phyloP scores from a whole-genome alignment of 2,113 vertebrate species.

The Megaptera novaeangliae region DNA sequence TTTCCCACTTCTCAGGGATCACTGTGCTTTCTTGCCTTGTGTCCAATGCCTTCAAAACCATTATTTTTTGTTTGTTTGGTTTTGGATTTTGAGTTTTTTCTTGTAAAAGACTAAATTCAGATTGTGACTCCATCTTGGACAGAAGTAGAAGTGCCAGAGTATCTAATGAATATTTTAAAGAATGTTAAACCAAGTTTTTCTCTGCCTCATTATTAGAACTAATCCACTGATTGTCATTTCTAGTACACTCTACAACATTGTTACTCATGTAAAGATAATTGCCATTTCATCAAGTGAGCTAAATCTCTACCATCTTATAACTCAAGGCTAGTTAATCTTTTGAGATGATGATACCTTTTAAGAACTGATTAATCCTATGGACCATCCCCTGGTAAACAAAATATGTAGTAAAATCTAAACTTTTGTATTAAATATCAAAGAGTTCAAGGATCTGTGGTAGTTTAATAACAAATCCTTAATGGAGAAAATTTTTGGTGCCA shows the following conservation, averaged over 20 bases:
- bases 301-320: background rate
- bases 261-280: background rate
- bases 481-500: background rate
- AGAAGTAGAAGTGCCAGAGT: background rate
- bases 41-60: background rate
- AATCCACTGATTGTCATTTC: background rate
- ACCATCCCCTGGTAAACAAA: background rate
- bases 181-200: background rate
- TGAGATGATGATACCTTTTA: background rate
- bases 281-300: background rate
- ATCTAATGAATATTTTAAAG: constrained; percentile 18
- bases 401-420: background rate
- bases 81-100: background rate
- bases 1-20: background rate
- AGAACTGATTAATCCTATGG: background rate
- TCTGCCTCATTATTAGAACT: background rate
- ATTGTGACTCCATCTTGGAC: background rate
- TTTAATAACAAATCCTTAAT: background rate
- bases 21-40: background rate
- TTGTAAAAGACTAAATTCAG: background rate
- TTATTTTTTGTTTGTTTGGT: background rate
- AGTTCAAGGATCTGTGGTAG: background rate
- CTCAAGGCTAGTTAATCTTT: background rate
- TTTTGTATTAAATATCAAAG: background rate
- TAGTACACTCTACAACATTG: background rate